These are phyloP conservation scores for Hymenopus coronatus DNA, from an alignment of 2,888 invertebrate species.

Conservation along the genomic window DNA sequence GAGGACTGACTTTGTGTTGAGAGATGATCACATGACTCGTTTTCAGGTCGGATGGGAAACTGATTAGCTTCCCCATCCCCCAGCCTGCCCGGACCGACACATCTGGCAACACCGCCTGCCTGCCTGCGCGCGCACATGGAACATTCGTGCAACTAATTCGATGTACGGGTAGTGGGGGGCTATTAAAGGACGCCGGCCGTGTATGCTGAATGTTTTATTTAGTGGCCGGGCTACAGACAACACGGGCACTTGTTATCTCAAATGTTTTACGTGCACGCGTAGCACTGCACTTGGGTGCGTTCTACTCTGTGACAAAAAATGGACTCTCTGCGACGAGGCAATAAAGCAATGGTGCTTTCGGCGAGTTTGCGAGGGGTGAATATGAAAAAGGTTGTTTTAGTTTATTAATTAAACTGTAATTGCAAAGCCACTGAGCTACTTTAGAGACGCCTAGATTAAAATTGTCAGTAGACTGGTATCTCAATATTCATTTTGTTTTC, in stretches of 20 bases:
- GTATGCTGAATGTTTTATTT: neutral
- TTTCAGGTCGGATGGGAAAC: conserved; percentile 18
- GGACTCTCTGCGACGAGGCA: too few relatives aligned
- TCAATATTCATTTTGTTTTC: too few relatives aligned
- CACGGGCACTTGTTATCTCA: neutral
- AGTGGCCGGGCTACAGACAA: neutral
- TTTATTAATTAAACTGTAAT: too few relatives aligned
- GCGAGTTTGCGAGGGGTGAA: too few relatives aligned
- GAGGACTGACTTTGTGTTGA: neutral
- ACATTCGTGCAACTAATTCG: neutral
- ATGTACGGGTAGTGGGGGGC: neutral
- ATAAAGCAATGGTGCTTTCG: too few relatives aligned
- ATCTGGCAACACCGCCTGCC: neutral
- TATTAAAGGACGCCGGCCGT: neutral
- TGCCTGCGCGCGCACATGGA: neutral
- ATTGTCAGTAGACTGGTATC: too few relatives aligned
- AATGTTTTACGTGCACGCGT: neutral
- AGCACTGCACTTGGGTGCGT: neutral
- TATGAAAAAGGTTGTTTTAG: too few relatives aligned
- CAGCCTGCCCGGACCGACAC: neutral
- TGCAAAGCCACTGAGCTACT: too few relatives aligned
- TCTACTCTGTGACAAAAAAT: neutral
- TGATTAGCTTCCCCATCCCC: neutral
- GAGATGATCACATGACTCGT: conserved; percentile 6
- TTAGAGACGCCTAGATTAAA: too few relatives aligned